Conservation (phyloP, 64 coral and sea anemone genomes). For the Porites lutea region DNA sequence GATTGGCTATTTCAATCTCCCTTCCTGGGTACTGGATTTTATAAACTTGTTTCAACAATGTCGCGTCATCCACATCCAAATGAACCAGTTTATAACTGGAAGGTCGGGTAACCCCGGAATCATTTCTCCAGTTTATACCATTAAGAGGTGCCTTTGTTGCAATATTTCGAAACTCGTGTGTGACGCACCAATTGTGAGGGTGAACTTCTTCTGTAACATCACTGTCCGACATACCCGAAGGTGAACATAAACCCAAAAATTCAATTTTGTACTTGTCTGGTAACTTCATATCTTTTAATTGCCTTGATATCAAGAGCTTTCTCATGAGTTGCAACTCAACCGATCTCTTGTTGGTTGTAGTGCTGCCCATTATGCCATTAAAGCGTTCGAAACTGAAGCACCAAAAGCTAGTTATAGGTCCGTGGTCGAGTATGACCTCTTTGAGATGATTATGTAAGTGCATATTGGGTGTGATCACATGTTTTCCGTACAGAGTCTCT, state of each 20-base stretch:
- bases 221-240: background rate
- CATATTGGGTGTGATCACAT: slow-evolving; percentile 29
- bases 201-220: slow-evolving; percentile 14
- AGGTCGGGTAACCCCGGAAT: slow-evolving; percentile 6
- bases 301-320: background rate
- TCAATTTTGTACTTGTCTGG: background rate
- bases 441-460: slow-evolving; percentile 39
- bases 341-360: slow-evolving; percentile 41
- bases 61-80: slow-evolving; percentile 60
- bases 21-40: slow-evolving; percentile 24
- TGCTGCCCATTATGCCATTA: slow-evolving; percentile 45
- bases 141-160: slow-evolving; percentile 22
- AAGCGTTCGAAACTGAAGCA: slow-evolving; percentile 60
- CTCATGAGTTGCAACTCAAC: slow-evolving; percentile 52
- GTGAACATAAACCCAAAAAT: background rate
- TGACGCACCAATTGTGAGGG: slow-evolving; percentile 16
- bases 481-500: slow-evolving; percentile 30
- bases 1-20: background rate
- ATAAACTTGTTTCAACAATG: slow-evolving; percentile 51
- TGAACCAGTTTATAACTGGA: slow-evolving; percentile 40
- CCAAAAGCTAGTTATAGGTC: slow-evolving; percentile 57
- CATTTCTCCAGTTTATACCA: slow-evolving; percentile 58
- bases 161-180: slow-evolving; percentile 45
- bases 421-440: slow-evolving; percentile 49
- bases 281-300: background rate